Evolutionary conservation across 2,797 vertebrate genomes (phyloP).

Genomic region (Peromyscus attwateri): DNA sequence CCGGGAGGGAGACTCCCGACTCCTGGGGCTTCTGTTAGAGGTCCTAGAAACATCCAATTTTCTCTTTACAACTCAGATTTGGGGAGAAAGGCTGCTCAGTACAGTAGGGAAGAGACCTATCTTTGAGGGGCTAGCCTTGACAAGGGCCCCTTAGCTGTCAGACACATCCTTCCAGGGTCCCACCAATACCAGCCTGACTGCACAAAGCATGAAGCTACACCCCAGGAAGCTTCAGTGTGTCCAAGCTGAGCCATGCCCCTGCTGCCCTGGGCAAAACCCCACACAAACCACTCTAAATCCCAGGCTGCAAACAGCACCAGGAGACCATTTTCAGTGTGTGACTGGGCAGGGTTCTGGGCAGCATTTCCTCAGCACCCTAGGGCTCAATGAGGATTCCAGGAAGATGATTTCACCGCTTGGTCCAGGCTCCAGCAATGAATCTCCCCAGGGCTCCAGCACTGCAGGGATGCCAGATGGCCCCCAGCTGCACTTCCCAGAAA

Average conservation of each 20-base stretch:
- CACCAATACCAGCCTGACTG: background rate
- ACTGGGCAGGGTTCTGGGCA: background rate
- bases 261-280: no score
- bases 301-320: background rate
- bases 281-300: background rate
- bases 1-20: background rate
- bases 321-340: background rate
- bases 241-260: background rate
- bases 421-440: constrained; percentile 83
- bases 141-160: background rate
- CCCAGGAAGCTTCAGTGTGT: background rate
- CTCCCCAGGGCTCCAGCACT: constrained; percentile 81
- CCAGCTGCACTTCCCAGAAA: constrained; percentile 87
- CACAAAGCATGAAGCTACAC: constrained; percentile 46
- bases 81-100: background rate
- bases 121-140: accelerated
- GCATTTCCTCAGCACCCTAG: constrained; percentile 74
- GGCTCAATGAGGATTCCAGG: constrained; percentile 86
- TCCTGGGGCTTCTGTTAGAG: background rate
- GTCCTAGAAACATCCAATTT: background rate
- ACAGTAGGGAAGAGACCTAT: no score
- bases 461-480: constrained; percentile 77
- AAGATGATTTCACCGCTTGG: constrained; percentile 87
- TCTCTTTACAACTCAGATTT: background rate
- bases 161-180: background rate